Base-by-base conservation (phyloP, 30 jellyfish, hydroid and myxozoan genomes). In the Sanderia malayensis region DNA sequence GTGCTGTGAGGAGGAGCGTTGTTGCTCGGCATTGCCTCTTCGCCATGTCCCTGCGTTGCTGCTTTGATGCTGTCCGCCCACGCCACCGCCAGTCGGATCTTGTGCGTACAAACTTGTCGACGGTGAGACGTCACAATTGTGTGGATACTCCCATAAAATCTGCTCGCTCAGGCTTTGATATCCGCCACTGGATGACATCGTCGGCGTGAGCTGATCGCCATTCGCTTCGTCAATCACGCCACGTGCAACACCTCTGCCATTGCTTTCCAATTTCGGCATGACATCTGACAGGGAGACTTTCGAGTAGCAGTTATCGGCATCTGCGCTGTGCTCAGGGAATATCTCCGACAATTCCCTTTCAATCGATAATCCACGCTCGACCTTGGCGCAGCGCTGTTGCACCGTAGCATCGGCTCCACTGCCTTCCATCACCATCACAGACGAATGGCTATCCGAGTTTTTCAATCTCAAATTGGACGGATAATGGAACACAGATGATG, bases 51-150 rank as follows among this genome's bases (percentile, higher is more conserved):
- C 8, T n/a, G n/a, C n/a, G n/a, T n/a, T n/a, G 60, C 69, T 49
- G 30, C 73, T 58, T 22, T 55, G 82, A n/a, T n/a, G n/a, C n/a
- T n/a, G n/a, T n/a, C n/a, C n/a, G n/a, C n/a, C n/a, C n/a, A n/a
- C n/a, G n/a, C n/a, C n/a, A n/a, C n/a, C n/a, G 11, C 66, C 74
- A 63, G 76, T 75, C 31, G 63, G 31, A 11, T 82, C 94, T 7
- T 60, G 86, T 3, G 78, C 49, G 67, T 83, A 83, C 67, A 83
- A 79, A 31, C 95, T 83, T 17, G 95, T 67, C 7, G 95, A 83
- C 3, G 95, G 95, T 0, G 95, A 83, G 4, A 83, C 95, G 37
- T 83, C 95, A 44, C 84, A 83, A 25, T 73, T 73, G 19, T 65
- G 64, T 0, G 88, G 95, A 44, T 83, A 83, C 24, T 83, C 95